Percentiles rank a stretch among this genome's conserved stretches.
Evolutionary conservation across 2,888 invertebrate species (phyloP).

Genomic region (Lasioglossum calceatum): DNA sequence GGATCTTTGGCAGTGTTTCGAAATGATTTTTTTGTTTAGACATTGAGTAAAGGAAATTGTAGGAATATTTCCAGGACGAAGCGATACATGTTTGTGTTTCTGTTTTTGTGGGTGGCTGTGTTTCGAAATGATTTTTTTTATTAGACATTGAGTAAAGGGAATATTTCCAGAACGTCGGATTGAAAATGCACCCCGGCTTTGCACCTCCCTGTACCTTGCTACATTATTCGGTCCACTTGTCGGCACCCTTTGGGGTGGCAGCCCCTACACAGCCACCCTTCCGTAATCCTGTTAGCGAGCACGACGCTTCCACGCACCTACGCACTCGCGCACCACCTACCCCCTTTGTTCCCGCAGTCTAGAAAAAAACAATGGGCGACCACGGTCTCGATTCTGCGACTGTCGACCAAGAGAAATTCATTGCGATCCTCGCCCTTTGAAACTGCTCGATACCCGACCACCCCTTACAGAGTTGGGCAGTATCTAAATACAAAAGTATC

Average conservation of each 20-base stretch:
- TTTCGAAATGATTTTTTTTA: neutral
- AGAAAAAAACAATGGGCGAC: slow-evolving; percentile 66
- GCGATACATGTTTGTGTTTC: too few species aligned
- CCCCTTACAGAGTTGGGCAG: too few species aligned
- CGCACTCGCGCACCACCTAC: slow-evolving; percentile 44
- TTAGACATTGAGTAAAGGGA: neutral
- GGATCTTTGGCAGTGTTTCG: neutral
- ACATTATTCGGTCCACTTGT: slow-evolving; percentile 81
- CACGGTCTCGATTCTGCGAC: slow-evolving; percentile 40
- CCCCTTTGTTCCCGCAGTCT: slow-evolving; percentile 51
- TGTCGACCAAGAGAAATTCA: slow-evolving; percentile 14
- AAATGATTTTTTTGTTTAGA: neutral
- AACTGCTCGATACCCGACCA: neutral
- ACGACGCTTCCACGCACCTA: slow-evolving; percentile 71
- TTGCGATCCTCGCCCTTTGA: neutral
- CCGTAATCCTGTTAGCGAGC: slow-evolving; percentile 77
- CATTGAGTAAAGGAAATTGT: neutral
- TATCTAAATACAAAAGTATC: too few species aligned
- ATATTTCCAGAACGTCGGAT: slow-evolving; percentile 38
- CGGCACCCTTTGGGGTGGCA: slow-evolving; percentile 69
- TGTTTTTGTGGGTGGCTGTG: neutral
- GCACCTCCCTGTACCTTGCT: slow-evolving; percentile 70
- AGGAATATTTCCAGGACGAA: slow-evolving; percentile 31
- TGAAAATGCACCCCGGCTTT: slow-evolving; percentile 53
- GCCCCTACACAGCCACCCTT: slow-evolving; percentile 73